A percentile compares a stretch with the other conserved stretches of the same genome.
Conservation (phyloP, 2,113 vertebrate genomes). For the Thalassoma bifasciatum region DNA sequence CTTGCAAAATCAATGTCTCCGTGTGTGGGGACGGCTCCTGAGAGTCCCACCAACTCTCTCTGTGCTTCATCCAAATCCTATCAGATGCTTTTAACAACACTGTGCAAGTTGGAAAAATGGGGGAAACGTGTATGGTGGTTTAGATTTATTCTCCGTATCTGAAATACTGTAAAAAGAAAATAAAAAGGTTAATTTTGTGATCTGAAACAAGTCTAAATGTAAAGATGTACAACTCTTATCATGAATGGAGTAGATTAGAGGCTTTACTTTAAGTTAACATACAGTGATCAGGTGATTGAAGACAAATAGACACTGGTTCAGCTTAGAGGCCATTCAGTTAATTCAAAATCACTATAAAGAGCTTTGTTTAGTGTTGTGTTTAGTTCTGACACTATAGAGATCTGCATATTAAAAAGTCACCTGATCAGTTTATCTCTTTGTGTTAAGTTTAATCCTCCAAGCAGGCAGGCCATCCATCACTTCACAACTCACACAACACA, state of each 20-base stretch:
- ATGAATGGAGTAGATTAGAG: constrained; percentile 35
- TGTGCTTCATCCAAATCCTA: constrained; percentile 49
- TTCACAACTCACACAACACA: not conserved
- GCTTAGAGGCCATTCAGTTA: constrained; percentile 24
- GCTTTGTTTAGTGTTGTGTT: constrained; percentile 19
- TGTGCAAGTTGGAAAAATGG: not conserved
- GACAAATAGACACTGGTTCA: constrained; percentile 28
- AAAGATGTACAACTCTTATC: constrained; percentile 8
- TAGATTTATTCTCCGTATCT: not conserved
- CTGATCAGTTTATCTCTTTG: constrained; percentile 44
- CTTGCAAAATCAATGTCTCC: constrained; percentile 57
- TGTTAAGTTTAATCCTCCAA: constrained; percentile 16
- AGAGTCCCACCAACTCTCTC: constrained; percentile 51
- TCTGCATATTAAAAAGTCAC: constrained; percentile 8
- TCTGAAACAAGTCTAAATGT: constrained; percentile 10
- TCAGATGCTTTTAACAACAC: constrained; percentile 28
- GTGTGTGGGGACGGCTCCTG: constrained; percentile 63
- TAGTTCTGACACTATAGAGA: not conserved
- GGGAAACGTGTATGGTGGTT: not conserved
- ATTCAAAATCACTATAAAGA: constrained; percentile 47
- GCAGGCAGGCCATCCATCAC: not conserved
- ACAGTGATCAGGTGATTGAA: constrained; percentile 63
- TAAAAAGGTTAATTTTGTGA: not conserved
- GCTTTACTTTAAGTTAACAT: constrained; percentile 49
- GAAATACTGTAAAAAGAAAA: no score